Evolutionary conservation across 2,797 vertebrate genomes (phyloP), one percentile per base, ranked within the genome.

Genomic region (Molossus molossus): DNA sequence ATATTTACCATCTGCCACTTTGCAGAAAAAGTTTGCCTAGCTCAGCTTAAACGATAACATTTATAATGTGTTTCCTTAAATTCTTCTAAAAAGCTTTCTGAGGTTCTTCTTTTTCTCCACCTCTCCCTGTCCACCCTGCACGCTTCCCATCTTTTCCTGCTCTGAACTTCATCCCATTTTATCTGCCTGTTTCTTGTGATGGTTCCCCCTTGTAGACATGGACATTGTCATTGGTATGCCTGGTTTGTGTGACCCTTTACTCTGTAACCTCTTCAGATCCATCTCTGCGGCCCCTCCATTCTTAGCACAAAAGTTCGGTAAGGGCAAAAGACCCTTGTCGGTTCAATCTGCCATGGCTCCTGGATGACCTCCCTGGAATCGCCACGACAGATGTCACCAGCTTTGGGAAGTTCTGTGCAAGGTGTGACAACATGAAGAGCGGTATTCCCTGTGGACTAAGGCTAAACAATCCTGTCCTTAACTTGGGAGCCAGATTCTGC

Each of bases 1-100:
- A 80, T 91, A 81, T 87, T 92, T 90, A 91, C 37, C 79, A 3
- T 80, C 73, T 93, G 27, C 33, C 70, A 45, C 48, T 90, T 83
- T 87, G 25, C 9, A 93, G 92, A 91, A 88, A 60, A 40, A 62
- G 6, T 70, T 67, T 77, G 48, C 62, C 60, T 75, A 53, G 29
- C 50, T 11, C 72, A 65, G 48, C 64, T 94, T 82, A 67, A 91
- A 75, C 25, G 20, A 8, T 88, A 64, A 90, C 53, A 88, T 94
- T 81, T 72, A 75, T 58, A 64, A 70, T 50, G n/a, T 29, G 9
- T 33, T 58, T 79, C 33, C 33, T 92, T 76, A 57, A 95, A 57
- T 67, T 93, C 29, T 90, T 75, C 27, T 69, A 62, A 55, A 81
- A 87, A 65, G 23, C 18, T 23, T 73, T 50, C n/a, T 40, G 9